Conservation (phyloP, 2,888 invertebrate genomes). For the Rhamnusium bicolor region DNA sequence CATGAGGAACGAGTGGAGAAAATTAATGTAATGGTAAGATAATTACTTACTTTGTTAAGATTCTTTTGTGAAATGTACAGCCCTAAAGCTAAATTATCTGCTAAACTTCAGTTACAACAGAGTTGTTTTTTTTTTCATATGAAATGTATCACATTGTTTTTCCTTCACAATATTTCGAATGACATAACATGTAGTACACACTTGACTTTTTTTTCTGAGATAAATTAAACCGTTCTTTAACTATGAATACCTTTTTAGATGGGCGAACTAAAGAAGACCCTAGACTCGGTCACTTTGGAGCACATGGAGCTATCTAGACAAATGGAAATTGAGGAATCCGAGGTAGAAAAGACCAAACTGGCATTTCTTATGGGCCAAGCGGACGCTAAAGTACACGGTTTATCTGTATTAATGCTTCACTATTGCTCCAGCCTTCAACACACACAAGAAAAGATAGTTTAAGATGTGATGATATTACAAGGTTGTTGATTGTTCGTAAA, state of each 20-base stretch:
- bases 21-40: slow-evolving; percentile 88
- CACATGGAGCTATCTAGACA: slow-evolving; percentile 72
- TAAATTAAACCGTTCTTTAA: not conserved
- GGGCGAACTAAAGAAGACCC: slow-evolving; percentile 81
- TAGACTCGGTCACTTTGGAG: slow-evolving; percentile 81
- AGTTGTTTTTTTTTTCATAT: too few relatives aligned
- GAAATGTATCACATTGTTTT: too few relatives aligned
- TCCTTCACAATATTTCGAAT: too few relatives aligned
- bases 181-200: too few relatives aligned
- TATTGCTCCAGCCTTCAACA: slow-evolving; percentile 95
- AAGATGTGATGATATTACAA: slow-evolving; percentile 32
- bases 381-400: slow-evolving; percentile 90
- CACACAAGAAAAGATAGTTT: slow-evolving; percentile 72
- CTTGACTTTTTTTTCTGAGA: too few relatives aligned
- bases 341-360: slow-evolving; percentile 70
- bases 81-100: too few relatives aligned
- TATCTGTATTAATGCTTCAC: slow-evolving; percentile 94
- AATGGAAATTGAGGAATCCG: slow-evolving; percentile 68
- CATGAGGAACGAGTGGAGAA: slow-evolving; percentile 81
- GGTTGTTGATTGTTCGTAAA: slow-evolving; percentile 2
- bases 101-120: too few relatives aligned
- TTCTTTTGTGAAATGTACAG: too few relatives aligned
- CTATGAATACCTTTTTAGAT: slow-evolving; percentile 73
- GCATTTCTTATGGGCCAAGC: slow-evolving; percentile 76
- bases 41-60: too few relatives aligned